Percentiles rank a stretch among this genome's conserved stretches.
phyloP scores from a whole-genome alignment of 2,113 vertebrate species.

The Pantherophis guttatus region DNA sequence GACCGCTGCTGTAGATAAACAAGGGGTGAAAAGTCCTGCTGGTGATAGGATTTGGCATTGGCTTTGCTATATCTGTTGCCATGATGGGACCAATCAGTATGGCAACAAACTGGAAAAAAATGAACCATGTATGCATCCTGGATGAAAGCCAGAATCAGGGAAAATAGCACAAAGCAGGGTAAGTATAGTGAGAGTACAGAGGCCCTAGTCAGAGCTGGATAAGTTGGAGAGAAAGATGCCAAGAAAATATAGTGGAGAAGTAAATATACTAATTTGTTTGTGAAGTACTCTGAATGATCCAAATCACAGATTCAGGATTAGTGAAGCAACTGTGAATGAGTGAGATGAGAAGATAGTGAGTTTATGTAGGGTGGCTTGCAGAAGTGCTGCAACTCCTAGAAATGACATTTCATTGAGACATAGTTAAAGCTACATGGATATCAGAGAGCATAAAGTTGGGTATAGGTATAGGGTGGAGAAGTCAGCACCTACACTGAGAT shows the following conservation, averaged over 20 bases:
- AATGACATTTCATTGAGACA: not conserved
- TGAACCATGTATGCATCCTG: not conserved
- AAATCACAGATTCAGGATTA: not conserved
- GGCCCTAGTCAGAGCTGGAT: not conserved
- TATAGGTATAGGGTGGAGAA: not conserved
- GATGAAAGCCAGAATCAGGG: not conserved
- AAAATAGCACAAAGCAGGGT: not conserved
- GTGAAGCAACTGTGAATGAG: not conserved
- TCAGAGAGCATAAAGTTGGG: not conserved
- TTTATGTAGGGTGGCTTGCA: not conserved
- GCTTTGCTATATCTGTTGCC: not conserved
- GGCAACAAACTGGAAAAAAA: not conserved
- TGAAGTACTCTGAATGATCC: not conserved
- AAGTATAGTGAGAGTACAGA: not conserved
- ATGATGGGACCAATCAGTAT: not conserved
- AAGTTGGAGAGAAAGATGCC: not conserved
- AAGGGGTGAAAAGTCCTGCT: not conserved
- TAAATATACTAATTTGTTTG: not conserved
- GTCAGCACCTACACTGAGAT: not conserved
- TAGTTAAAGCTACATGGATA: not conserved
- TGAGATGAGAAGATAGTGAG: not conserved
- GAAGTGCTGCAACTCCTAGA: not conserved
- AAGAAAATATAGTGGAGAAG: not conserved
- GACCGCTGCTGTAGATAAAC: not conserved
- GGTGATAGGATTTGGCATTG: not conserved